Evolutionary conservation across 2,797 vertebrate species (phyloP), one percentile per base, ranked within the genome.

Genomic region (Pteropus rufus): DNA sequence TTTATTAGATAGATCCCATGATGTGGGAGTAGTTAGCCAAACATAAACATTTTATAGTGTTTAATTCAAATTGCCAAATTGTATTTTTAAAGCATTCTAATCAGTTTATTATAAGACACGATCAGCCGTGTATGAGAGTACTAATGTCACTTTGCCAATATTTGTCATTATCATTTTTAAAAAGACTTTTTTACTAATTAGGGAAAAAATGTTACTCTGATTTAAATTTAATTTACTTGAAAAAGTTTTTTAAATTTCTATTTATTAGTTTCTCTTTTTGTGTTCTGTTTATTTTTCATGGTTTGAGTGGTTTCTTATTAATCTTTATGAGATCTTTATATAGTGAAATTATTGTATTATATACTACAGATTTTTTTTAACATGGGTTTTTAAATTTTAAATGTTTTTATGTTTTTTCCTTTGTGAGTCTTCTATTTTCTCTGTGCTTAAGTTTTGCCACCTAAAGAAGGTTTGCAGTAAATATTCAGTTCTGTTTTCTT

Each of bases 211-310:
- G 24, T 84, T 90, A 34, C 23, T 9, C 24, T 94, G 19, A 64
- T 77, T 91, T 96, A 83, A 95, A 81, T 95, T 29, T 89, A 77
- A 79, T 85, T 91, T 86, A 77, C 67, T 91, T 91, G 36, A 86
- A 72, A 73, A 85, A 16, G 2, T n/a, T 82, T 58, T 76, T 73
- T 39, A 29, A 41, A 16, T 91, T 94, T 73, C 29, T 86, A 15
- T 94, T 95, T 89, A 34, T 92, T 87, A 29, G 19, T 90, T 95
- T 94, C 24, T 88, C 39, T 72, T 70, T 82, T n/a, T 93, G 9
- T 94, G 19, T 95, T 81, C 88, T 67, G 64, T 75, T 67, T 94
- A 9, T 89, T 26, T 84, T 83, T 95, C 14, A n/a, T 94, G 29
- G 24, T 67, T 46, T 97, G 58, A 70, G 31, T 95, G 93, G 7